Conservation (phyloP, 2,113 vertebrate species). For the Callipepla squamata region DNA sequence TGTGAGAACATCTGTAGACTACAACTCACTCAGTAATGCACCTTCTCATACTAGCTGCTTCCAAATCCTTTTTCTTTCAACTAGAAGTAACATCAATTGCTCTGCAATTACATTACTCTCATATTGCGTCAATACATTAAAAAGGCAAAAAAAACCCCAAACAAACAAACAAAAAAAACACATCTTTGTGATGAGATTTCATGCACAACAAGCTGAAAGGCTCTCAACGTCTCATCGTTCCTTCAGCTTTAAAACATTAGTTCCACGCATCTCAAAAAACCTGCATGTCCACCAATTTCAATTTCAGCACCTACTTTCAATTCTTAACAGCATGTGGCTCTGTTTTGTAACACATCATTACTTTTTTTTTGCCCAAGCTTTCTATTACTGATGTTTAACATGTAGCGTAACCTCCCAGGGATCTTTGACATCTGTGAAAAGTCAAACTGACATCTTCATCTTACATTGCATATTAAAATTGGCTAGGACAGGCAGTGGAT, state of each 20-base stretch:
- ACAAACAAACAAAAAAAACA: too few relatives aligned
- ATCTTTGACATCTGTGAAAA: not conserved
- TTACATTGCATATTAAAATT: not conserved
- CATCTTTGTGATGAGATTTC: not conserved
- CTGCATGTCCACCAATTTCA: too few relatives aligned
- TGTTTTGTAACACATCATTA: not conserved
- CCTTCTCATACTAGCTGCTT: not conserved
- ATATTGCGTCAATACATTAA: not conserved
- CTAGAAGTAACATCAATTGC: not conserved
- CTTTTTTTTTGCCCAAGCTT: not conserved
- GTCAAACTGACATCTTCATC: not conserved
- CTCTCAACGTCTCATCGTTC: not conserved
- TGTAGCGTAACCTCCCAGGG: too few relatives aligned
- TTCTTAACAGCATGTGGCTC: too few relatives aligned
- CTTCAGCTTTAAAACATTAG: not conserved
- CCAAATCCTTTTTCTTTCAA: not conserved
- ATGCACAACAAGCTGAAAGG: not conserved
- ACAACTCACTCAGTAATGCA: not conserved
- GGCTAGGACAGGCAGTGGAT: not conserved
- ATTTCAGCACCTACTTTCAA: not conserved
- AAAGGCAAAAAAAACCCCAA: too few relatives aligned
- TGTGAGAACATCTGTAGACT: not conserved
- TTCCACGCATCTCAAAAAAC: not conserved
- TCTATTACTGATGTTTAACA: not conserved
- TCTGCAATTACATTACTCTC: not conserved